Evolutionary conservation across 1,140 invertebrate genomes (phyloP), one percentile per base, ranked within the genome.

Genomic region (Platorchestia sp.): DNA sequence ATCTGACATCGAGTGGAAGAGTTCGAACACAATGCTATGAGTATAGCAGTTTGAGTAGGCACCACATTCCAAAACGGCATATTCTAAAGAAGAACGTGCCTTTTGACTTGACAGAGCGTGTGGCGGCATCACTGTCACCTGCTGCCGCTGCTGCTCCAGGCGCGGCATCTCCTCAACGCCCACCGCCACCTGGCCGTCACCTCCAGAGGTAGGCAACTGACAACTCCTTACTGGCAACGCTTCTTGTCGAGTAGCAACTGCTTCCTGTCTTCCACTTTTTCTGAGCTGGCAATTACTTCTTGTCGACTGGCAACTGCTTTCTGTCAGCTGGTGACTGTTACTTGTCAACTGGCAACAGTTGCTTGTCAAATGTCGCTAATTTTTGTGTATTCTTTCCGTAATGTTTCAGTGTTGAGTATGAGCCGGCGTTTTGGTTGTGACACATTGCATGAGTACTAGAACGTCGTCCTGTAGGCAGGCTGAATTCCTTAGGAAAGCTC

Each of bases 41-140:
- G 44, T 45, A 42, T 42, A 90, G 42, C 14, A 90, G 36, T 3
- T 3, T 14, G 10, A 14, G 16, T 27, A 16, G 0, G 0, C 41
- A 40, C 14, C 36, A 6, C 41, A 7, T 3, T 90, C 42, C 36
- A 90, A 42, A 42, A 16, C 36, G 41, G 10, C 87, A 6, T 90
- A 14, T 41, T 90, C 5, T 6, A 36, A 90, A 3, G n/a, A 27
- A 75, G 7, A 90, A 90, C 44, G 10, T 90, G 87, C 5, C 5
- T 90, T 0, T 43, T 45, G 87, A 75, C 59, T 75, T 75, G 14
- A 89, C 91, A 93, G 91, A 93, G 91, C 91, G 45, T 93, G 91
- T 44, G 40, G 91, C 91, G 91, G 91, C 91, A 93, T 40, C 91
- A 93, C 45, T 93, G 44, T 40, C 91, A 93, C 45, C 91, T 93